Percentiles rank a stretch among this genome's conserved stretches.
These are phyloP conservation scores for Pseudochaenichthys georgianus DNA, from an alignment of 2,797 vertebrate species.

Conservation along the genomic window DNA sequence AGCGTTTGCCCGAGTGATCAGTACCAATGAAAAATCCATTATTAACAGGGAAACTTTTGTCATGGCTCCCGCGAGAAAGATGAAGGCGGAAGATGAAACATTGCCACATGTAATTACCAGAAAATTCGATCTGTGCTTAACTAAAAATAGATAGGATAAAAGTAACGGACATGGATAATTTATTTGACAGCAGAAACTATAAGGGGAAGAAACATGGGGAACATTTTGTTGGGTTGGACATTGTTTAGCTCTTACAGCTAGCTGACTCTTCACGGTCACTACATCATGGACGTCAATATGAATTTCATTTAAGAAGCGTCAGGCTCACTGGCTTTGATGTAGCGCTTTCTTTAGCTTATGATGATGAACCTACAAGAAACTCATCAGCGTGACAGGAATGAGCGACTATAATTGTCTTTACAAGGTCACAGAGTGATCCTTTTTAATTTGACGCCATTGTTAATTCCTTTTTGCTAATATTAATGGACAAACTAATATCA, in stretches of 20 bases:
- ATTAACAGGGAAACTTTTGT: conserved; percentile 63
- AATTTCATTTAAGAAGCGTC: conserved; percentile 68
- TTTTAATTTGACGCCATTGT: conserved; percentile 74
- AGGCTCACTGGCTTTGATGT: conserved; percentile 73
- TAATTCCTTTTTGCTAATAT: conserved; percentile 76
- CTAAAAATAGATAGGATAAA: conserved; percentile 65
- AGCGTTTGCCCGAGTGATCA: conserved; percentile 19
- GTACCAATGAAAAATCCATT: conserved; percentile 56
- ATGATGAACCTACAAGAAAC: conserved; percentile 78
- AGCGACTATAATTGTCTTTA: conserved; percentile 80
- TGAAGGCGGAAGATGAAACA: conserved; percentile 58
- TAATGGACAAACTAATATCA: conserved; percentile 68
- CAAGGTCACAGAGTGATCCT: conserved; percentile 77
- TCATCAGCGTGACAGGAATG: conserved; percentile 71
- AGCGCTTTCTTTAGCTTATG: conserved; percentile 74
- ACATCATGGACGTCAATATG: conserved; percentile 65
- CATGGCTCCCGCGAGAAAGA: conserved; percentile 41
- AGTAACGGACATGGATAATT: conserved; percentile 69
- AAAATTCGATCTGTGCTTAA: conserved; percentile 58
- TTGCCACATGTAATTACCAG: conserved; percentile 62
- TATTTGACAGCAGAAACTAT: conserved; percentile 69
- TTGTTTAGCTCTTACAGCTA: conserved; percentile 59
- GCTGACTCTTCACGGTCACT: conserved; percentile 62
- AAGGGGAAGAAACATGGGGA: conserved; percentile 37
- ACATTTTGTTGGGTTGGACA: conserved; percentile 54